Percentiles rank a stretch among this genome's conserved stretches.
phyloP scores from a whole-genome alignment of 1,140 invertebrate genomes.

The Brachionus paranguensis region DNA sequence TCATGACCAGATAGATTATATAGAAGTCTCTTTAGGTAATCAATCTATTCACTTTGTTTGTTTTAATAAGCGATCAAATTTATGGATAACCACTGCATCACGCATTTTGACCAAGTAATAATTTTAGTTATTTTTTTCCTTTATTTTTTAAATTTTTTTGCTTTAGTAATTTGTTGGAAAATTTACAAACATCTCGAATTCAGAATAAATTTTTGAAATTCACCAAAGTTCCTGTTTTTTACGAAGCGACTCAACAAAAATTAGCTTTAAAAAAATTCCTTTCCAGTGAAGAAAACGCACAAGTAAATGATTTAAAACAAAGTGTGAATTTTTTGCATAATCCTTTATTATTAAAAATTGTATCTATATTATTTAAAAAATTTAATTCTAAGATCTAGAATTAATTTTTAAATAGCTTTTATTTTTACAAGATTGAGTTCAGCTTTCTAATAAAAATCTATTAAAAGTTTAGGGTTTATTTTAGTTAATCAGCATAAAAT shows the following conservation, averaged over 20 bases:
- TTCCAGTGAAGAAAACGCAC: neutral
- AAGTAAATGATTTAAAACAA: neutral
- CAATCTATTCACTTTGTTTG: conserved; percentile 35
- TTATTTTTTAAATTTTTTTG: neutral
- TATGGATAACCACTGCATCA: conserved; percentile 20
- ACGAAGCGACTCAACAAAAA: conserved; percentile 35
- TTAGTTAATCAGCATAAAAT: too few relatives aligned
- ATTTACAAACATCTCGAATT: neutral
- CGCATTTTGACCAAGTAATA: conserved; percentile 22
- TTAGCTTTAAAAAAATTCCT: conserved; percentile 30
- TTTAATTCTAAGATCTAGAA: too few relatives aligned
- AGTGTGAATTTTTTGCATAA: neutral
- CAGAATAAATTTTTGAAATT: neutral
- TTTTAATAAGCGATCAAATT: conserved; percentile 20
- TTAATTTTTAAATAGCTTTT: too few relatives aligned
- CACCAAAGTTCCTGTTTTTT: neutral
- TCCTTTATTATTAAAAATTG: too few relatives aligned
- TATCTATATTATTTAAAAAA: too few relatives aligned
- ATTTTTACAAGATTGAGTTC: too few relatives aligned
- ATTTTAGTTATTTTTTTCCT: neutral
- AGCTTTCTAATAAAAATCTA: too few relatives aligned
- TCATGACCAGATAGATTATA: conserved; percentile 35
- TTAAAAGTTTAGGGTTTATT: too few relatives aligned
- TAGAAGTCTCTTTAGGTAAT: conserved; percentile 10
- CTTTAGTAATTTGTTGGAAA: conserved; percentile 8